These are phyloP conservation scores for Porites rus DNA, from an alignment of 92 coral and sea anemone species.

Conservation along the genomic window DNA sequence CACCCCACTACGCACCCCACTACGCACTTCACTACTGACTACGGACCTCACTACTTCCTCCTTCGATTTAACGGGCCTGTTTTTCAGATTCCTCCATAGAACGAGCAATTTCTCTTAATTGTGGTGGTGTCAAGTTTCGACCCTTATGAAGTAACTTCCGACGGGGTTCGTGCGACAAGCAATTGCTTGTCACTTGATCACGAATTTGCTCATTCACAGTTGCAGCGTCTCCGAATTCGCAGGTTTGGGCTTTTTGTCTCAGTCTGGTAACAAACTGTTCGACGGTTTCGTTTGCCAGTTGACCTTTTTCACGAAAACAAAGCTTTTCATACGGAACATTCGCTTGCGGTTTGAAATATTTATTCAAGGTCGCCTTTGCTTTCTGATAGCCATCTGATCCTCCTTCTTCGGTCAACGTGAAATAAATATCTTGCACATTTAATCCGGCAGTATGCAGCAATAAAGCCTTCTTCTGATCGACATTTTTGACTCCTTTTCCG, in stretches of 20 bases:
- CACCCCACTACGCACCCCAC: too few relatives aligned
- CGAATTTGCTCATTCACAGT: slow-evolving; percentile 61
- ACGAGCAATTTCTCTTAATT: slow-evolving; percentile 40
- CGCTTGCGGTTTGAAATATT: too few relatives aligned
- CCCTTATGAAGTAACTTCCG: slow-evolving; percentile 48
- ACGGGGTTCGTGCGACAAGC: slow-evolving; percentile 37
- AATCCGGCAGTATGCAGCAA: slow-evolving; percentile 63
- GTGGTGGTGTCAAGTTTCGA: slow-evolving; percentile 28
- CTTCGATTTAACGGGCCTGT: slow-evolving; percentile 41
- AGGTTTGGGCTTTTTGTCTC: slow-evolving; percentile 51
- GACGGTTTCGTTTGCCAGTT: too few relatives aligned
- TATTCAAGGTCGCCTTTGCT: not conserved
- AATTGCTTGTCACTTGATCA: slow-evolving; percentile 47
- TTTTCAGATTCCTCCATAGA: slow-evolving; percentile 26
- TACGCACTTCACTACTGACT: too few relatives aligned
- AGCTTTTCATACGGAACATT: slow-evolving; percentile 2
- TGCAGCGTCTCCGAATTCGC: slow-evolving; percentile 53
- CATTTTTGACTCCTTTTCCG: slow-evolving; percentile 59
- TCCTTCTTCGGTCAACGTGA: slow-evolving; percentile 50
- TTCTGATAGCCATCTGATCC: slow-evolving; percentile 8
- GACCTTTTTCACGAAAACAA: too few relatives aligned
- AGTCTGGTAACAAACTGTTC: slow-evolving; percentile 5
- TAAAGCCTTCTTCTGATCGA: slow-evolving; percentile 66
- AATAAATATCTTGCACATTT: slow-evolving; percentile 66
- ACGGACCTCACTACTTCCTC: not conserved